These are phyloP conservation scores for Intellagama lesueurii DNA, from an alignment of 2,797 vertebrate species.

Conservation along the genomic window DNA sequence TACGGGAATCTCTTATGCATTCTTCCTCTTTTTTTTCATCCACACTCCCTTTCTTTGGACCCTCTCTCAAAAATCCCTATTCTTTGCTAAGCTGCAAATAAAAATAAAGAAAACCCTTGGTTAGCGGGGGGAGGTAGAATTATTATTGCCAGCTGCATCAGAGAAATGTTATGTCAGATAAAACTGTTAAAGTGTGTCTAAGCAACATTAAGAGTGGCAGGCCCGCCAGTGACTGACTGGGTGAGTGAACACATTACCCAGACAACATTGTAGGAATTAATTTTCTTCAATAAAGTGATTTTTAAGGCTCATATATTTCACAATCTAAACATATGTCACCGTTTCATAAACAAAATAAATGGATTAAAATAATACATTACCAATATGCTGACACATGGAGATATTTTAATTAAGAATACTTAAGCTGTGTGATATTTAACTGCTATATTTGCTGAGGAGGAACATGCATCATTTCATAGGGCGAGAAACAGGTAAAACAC, in stretches of 20 bases:
- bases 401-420: constrained; percentile 95
- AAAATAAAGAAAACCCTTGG: constrained; percentile 52
- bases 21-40: constrained; percentile 51
- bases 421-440: constrained; percentile 83
- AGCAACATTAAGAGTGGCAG: constrained; percentile 95
- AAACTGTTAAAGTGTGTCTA: constrained; percentile 86
- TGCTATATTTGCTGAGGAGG: constrained; percentile 80
- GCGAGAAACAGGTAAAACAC: constrained; percentile 79
- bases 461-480: constrained; percentile 82
- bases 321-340: constrained; percentile 92
- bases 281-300: constrained; percentile 96
- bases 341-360: constrained; percentile 93
- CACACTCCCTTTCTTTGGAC: background rate
- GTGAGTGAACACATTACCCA: constrained; percentile 92
- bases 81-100: constrained; percentile 49
- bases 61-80: constrained; percentile 51
- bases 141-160: constrained; percentile 68
- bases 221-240: constrained; percentile 84
- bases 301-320: constrained; percentile 98
- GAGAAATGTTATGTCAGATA: constrained; percentile 87
- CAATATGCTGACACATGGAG: constrained; percentile 90
- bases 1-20: constrained; percentile 82
- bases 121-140: constrained; percentile 64
- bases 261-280: constrained; percentile 94
- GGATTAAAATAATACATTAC: constrained; percentile 98